phyloP scores from a whole-genome alignment of 2,888 invertebrate species.

The Chromoteleia sp. region DNA sequence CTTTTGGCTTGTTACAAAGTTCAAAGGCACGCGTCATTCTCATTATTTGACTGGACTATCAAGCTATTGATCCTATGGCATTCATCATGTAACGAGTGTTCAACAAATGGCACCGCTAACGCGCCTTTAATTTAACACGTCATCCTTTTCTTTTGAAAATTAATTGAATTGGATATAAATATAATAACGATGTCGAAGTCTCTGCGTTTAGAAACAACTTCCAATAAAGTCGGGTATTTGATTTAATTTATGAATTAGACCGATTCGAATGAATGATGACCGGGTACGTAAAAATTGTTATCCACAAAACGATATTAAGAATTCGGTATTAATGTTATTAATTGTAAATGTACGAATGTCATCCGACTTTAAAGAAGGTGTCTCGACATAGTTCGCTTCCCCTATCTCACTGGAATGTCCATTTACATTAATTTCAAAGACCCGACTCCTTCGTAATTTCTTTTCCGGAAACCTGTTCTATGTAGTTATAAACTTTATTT shows the following conservation, averaged over 20 bases:
- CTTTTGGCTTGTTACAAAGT: slow-evolving; percentile 45
- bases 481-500: slow-evolving; percentile 23
- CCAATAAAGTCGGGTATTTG: neutral
- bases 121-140: slow-evolving; percentile 43
- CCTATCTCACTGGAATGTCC: slow-evolving; percentile 13
- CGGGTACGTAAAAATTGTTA: neutral
- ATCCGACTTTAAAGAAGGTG: neutral
- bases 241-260: neutral
- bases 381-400: neutral
- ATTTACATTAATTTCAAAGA: slow-evolving; percentile 21
- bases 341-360: neutral
- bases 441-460: slow-evolving; percentile 3
- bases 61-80: slow-evolving; percentile 55
- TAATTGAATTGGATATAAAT: slow-evolving; percentile 35
- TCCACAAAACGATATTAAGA: neutral
- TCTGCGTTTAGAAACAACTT: slow-evolving; percentile 2
- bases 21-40: slow-evolving; percentile 55
- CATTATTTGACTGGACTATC: slow-evolving; percentile 45
- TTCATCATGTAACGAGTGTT: slow-evolving; percentile 45
- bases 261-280: slow-evolving; percentile 6
- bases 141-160: slow-evolving; percentile 40
- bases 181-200: slow-evolving; percentile 22
- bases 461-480: slow-evolving; percentile 22
- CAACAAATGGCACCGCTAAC: slow-evolving; percentile 53
- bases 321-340: neutral